A percentile compares a stretch with the other conserved stretches of the same genome.
Conservation (phyloP, 30 jellyfish, hydroid and myxozoan genomes). For the Hydractinia echinata region DNA sequence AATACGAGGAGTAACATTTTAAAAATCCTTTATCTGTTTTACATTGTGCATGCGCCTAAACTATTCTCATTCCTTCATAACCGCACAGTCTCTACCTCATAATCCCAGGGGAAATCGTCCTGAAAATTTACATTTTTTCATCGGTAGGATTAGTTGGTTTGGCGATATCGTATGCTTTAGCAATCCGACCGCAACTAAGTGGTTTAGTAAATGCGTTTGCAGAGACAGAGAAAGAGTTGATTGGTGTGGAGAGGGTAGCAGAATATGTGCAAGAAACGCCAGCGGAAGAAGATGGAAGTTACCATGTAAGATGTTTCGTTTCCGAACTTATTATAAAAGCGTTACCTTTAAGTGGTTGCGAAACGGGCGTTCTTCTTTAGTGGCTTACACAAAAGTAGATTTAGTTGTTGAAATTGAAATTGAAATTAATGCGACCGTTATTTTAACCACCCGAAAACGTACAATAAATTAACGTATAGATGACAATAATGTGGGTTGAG, state of each 20-base stretch:
- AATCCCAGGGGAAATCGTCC: neutral
- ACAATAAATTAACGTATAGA: no score
- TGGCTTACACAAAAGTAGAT: no score
- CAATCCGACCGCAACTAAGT: constrained; percentile 53
- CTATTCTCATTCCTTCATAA: neutral
- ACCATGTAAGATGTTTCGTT: neutral
- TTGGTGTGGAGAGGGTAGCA: constrained; percentile 79
- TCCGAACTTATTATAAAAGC: neutral
- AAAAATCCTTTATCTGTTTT: no score
- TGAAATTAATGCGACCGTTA: no score
- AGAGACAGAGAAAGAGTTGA: constrained; percentile 87
- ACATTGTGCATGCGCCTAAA: no score
- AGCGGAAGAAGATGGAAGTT: constrained; percentile 50
- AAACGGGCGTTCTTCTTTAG: no score
- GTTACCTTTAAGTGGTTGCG: neutral
- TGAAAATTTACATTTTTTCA: neutral
- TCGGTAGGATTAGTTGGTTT: constrained; percentile 86
- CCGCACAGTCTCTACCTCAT: neutral
- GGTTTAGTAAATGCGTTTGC: constrained; percentile 77
- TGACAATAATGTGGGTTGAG: no score
- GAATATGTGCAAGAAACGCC: constrained; percentile 69
- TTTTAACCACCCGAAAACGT: no score
- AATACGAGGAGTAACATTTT: no score
- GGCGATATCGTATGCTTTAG: constrained; percentile 92
- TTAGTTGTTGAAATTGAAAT: no score